These are phyloP conservation scores for Rhingia campestris DNA, from an alignment of 2,888 invertebrate species.

Conservation along the genomic window DNA sequence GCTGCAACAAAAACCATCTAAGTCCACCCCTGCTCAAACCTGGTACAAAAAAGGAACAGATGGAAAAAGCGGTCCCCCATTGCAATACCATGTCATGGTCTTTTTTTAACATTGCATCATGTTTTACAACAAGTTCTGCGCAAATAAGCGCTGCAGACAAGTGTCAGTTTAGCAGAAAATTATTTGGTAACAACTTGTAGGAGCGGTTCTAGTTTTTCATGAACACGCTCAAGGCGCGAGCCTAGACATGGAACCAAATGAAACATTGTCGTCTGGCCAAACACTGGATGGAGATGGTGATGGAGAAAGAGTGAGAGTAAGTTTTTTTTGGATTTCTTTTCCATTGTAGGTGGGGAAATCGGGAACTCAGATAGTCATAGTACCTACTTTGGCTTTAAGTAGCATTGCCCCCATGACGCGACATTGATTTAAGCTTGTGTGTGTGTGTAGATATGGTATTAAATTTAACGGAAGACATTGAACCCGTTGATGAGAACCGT, in stretches of 20 bases:
- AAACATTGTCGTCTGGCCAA: slow-evolving; percentile 3
- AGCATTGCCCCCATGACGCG: slow-evolving; percentile 33
- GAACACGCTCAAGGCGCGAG: slow-evolving; percentile 16
- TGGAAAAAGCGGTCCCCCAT: neutral
- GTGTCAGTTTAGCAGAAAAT: neutral
- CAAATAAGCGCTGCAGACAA: slow-evolving; percentile 27
- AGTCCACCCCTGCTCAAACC: neutral
- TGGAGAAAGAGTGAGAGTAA: slow-evolving; percentile 23
- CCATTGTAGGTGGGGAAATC: slow-evolving; percentile 1
- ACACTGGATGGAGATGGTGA: neutral
- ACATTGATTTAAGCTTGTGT: slow-evolving; percentile 19
- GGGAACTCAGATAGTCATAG: neutral
- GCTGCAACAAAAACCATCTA: neutral
- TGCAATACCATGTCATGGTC: neutral
- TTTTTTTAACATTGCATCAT: slow-evolving; percentile 26
- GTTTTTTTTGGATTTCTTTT: neutral
- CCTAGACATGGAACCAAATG: slow-evolving; percentile 17
- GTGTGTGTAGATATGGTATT: slow-evolving; percentile 11
- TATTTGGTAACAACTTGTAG: slow-evolving; percentile 35
- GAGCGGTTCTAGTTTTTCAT: slow-evolving; percentile 3
- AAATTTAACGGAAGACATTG: slow-evolving; percentile 21
- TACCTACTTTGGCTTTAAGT: slow-evolving; percentile 11
- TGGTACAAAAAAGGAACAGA: neutral
- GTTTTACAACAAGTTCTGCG: slow-evolving; percentile 31
- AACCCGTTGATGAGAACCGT: neutral